Base-by-base conservation (phyloP, 2,888 invertebrate genomes). In the Temnothorax ravouxi region DNA sequence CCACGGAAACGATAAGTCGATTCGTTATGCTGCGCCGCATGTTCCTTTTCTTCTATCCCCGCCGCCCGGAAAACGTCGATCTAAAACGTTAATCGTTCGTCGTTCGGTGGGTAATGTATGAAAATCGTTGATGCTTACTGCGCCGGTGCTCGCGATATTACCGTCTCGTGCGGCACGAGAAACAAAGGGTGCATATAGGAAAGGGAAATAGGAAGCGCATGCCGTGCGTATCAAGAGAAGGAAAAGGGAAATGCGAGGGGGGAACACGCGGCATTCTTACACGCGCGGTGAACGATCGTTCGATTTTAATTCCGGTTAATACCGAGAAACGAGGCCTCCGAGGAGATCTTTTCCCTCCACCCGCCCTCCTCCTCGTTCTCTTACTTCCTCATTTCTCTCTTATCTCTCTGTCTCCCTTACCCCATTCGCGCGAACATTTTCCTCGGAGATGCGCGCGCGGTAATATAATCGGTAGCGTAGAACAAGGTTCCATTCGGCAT, bases 401-500 rank as follows among this genome's bases (percentile, higher is more conserved):
- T 41, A 29, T 21, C 66, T 47, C 15, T 18, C 13, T 18, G 13
- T 59, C 54, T 21, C 52, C 29, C 71, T 61, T 34, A 44, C n/a
- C 50, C 34, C 69, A 29, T 13, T 47, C 44, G 44, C 59, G 52
- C 25, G 52, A 21, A 50, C 62, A 21, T 69, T 41, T 25, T 18
- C 21, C 34, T 47, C 9, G 34, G 41, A 44, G 61, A 47, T 80
- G 84, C 82, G 74, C 83, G 74, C 86, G 34, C 54, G 80, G 80
- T 88, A n/a, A n/a, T n/a, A 83, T 25, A 83, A 89, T 89, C 84
- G 88, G 88, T 75, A 71, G 38, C 81, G 69, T 50, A 61, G 84
- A 86, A 88, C 88, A 85, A 88, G 87, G 84, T 90, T 90, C 83
- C 84, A 79, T 47, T 47, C 81, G 62, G 72, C 72, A 81, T 64